Evolutionary conservation across 2,888 invertebrate genomes (phyloP), one percentile per base, ranked within the genome.

Genomic region (Operophtera brumata): DNA sequence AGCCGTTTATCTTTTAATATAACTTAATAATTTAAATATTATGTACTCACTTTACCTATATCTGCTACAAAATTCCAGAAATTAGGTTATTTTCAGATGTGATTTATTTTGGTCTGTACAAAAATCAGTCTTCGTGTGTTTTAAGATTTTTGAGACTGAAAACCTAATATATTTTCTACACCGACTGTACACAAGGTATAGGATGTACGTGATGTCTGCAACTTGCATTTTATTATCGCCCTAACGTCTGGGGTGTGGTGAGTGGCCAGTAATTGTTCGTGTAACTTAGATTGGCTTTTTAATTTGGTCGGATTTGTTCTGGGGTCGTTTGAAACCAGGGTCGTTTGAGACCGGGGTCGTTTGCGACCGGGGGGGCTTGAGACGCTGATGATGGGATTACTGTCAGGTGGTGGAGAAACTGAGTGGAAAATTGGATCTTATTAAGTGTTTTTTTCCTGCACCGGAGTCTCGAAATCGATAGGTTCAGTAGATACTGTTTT

Each of bases 271-370:
- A 87, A 88, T 89, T 86, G 84, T 83, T 86, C 83, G 82, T 85
- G 85, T 85, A 88, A 88, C 84, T 88, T 88, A 86, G 88, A 89
- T 89, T 87, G 84, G 82, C 77, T 86, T 85, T 86, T 86, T 86
- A 87, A 88, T 86, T 82, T 79, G 55, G 49, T 54, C 47, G 61
- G 62, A 62, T 64, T 62, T 62, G 56, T 59, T 61, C 61, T 34
- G 47, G 45, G 57, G 57, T 55, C 62, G 57, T 57, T 49, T 58
- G 49, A 49, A 41, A 56, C 54, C 46, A 50, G 59, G 45, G 39
- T 41, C 47, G 50, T 56, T 47, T 45, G 50, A 25, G 25, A 45
- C 14, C 39, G 41, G 25, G n/a, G 30, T 45, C 20, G 39, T 25
- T 53, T 37, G 12, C 12, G 7, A 45, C 12, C 25, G 30, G 25